Evolutionary conservation across 2,797 vertebrate species (phyloP), one percentile per base, ranked within the genome.

Genomic region (Acrossocheilus fasciatus): DNA sequence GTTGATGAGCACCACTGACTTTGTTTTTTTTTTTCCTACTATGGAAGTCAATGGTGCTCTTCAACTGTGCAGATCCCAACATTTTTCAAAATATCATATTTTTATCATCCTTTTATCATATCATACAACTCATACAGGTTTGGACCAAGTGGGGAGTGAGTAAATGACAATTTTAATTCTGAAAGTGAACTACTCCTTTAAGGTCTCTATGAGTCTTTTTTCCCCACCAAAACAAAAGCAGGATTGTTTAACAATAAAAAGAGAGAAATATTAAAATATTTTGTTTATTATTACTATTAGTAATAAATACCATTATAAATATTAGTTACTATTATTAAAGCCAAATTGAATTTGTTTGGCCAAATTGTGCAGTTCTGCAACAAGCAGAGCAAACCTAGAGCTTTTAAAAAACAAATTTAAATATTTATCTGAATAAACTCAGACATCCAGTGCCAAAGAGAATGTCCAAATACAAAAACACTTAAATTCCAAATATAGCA

Each of bases 401-500:
- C 62, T 36, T 36, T 30, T 14, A 64, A 64, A 18, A 57, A 59
- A 10, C 8, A 0, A 62, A 14, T 26, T 62, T 26, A 62, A 64
- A 59, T 64, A 30, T 64, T 15, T 68, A 68, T 68, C 66, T 20
- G 7, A 36, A 68, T 10, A 18, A 68, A 36, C 3, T 41, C 34
- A 76, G 15, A 68, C 30, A 66, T 30, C 20, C 9, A 69, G 8
- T 54, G 23, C 10, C 17, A 26, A 26, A 11, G 43, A 59, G 30
- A 26, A n/a, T n/a, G n/a, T 20, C 26, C 36, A 73, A 62, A 78
- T 30, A 26, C 39, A 78, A 57, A 18, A 85, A 57, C 1, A 20
- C 17, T 45, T 73, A 2, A 34, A 41, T 70, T 79, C 68, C 3
- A 73, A 80, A 80, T 62, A 73, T 62, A 70, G 64, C 74, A 39